Evolutionary conservation across 2,113 vertebrate species (phyloP).

Genomic region (Melanerpes aurifrons): DNA sequence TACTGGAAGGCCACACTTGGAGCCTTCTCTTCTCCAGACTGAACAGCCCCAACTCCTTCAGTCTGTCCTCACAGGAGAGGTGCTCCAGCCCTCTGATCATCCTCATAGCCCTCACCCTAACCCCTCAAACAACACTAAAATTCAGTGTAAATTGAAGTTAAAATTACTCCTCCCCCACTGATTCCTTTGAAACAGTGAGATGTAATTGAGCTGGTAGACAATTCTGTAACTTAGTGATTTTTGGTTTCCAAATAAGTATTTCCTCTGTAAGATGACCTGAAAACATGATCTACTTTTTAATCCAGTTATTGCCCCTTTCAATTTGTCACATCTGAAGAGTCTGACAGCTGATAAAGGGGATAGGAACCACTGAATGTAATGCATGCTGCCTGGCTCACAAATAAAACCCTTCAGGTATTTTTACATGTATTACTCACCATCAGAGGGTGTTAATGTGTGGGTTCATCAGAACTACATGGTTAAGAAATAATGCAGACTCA

Average conservation of each 20-base stretch:
- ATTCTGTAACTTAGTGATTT: background rate
- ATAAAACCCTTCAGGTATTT: background rate
- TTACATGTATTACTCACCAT: background rate
- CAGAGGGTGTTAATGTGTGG: background rate
- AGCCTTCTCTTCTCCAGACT: too few relatives aligned
- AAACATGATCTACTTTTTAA: background rate
- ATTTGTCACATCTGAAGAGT: background rate
- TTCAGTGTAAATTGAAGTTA: background rate
- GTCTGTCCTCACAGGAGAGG: too few relatives aligned
- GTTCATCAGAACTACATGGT: background rate
- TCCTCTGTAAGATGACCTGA: background rate
- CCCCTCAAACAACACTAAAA: background rate
- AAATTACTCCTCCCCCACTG: background rate
- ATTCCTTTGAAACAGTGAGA: background rate
- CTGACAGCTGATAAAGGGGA: background rate
- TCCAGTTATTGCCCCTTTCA: background rate
- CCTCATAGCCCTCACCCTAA: too few relatives aligned
- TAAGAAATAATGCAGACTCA: background rate
- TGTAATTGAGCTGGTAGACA: background rate
- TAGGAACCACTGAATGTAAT: background rate
- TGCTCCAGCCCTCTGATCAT: too few relatives aligned
- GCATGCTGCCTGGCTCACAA: background rate
- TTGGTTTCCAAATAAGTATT: background rate
- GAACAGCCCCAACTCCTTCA: too few relatives aligned
- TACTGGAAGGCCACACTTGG: too few relatives aligned